Conservation (phyloP, 2,888 invertebrate genomes). For the Drosophila colorata region DNA sequence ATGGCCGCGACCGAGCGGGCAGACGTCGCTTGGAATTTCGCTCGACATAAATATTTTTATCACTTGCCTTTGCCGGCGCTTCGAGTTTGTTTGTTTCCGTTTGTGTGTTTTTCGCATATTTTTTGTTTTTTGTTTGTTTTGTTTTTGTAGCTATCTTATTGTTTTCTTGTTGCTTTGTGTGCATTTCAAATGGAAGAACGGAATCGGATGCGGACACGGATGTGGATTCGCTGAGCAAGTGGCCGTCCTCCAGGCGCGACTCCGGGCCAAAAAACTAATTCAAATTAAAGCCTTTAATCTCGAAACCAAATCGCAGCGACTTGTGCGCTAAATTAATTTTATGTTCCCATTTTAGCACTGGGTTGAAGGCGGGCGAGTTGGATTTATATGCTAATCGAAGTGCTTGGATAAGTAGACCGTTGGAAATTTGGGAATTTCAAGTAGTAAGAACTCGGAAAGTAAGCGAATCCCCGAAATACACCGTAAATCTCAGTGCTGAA, state of each 20-base stretch:
- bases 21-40: conserved; percentile 67
- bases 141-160: conserved; percentile 14
- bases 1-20: conserved; percentile 38
- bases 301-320: conserved; percentile 39
- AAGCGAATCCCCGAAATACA: too few species aligned
- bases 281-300: conserved; percentile 68
- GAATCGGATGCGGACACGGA: not conserved
- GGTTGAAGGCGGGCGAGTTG: not conserved
- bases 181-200: conserved; percentile 50
- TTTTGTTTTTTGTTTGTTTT: conserved; percentile 2
- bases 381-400: conserved; percentile 14
- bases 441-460: not conserved
- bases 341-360: conserved; percentile 7
- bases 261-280: conserved; percentile 49
- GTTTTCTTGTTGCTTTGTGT: conserved; percentile 1
- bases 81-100: conserved; percentile 46
- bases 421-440: too few species aligned
- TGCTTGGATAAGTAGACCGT: too few species aligned
- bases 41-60: conserved; percentile 80
- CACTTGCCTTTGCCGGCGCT: conserved; percentile 60
- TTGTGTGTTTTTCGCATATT: conserved; percentile 5
- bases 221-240: conserved; percentile 1
- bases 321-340: conserved; percentile 51
- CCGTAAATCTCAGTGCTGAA: too few species aligned
- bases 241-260: conserved; percentile 1